Evolutionary conservation across 2,797 vertebrate species (phyloP).

Genomic region (Momotus momota): DNA sequence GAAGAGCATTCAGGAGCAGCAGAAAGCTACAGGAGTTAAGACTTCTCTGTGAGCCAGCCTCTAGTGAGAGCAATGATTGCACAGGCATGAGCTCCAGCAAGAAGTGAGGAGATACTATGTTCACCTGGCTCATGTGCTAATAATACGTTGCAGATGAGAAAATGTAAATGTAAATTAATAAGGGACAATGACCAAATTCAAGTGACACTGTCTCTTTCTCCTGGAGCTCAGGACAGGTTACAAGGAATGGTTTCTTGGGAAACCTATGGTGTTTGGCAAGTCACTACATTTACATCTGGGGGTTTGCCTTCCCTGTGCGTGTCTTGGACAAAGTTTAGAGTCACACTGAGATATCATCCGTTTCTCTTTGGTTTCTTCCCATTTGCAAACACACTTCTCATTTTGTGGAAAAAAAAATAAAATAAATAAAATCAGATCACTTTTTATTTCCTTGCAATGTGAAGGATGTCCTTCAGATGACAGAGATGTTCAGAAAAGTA

Average conservation of each 20-base stretch:
- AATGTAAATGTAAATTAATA: background rate
- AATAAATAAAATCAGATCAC: background rate
- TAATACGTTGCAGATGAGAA: background rate
- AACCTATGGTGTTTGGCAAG: background rate
- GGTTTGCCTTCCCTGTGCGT: background rate
- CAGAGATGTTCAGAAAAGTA: background rate
- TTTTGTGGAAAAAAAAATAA: background rate
- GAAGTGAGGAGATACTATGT: fast-evolving
- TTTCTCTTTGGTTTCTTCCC: background rate
- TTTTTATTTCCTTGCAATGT: background rate
- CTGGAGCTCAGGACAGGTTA: background rate
- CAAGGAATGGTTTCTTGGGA: background rate
- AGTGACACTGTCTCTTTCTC: background rate
- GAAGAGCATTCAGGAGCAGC: background rate
- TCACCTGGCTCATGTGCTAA: background rate
- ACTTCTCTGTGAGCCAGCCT: background rate
- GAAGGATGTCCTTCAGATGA: background rate
- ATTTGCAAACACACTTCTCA: background rate
- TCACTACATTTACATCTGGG: background rate
- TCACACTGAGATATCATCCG: background rate
- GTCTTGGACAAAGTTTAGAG: background rate
- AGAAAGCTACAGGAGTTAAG: background rate
- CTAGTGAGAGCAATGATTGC: background rate
- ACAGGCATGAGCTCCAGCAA: background rate
- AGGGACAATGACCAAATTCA: background rate